phyloP scores from a whole-genome alignment of 2,797 vertebrate genomes.

The Euphonia xanthogaster region DNA sequence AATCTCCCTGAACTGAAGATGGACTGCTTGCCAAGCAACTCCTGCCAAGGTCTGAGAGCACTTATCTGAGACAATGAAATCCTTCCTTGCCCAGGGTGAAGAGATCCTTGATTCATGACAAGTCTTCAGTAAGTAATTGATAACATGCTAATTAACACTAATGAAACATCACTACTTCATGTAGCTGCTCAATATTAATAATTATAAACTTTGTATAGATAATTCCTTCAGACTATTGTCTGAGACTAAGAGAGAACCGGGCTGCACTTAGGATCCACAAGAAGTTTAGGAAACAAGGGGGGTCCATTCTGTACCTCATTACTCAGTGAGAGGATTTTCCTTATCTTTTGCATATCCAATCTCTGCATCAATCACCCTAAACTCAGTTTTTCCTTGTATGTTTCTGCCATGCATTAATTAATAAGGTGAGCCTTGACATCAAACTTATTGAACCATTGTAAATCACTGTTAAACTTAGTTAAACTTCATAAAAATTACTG shows the following conservation, averaged over 20 bases:
- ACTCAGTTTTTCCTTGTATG: rapidly evolving
- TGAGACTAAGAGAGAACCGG: not conserved
- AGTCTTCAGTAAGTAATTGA: not conserved
- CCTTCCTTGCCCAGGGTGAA: not conserved
- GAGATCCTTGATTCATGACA: not conserved
- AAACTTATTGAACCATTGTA: not conserved
- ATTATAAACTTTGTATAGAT: not conserved
- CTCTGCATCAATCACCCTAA: not conserved
- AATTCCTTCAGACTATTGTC: not conserved
- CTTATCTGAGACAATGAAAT: not conserved
- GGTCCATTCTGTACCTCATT: not conserved
- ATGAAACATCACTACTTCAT: not conserved
- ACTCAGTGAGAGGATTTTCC: not conserved
- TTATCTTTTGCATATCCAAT: not conserved
- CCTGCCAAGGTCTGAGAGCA: not conserved
- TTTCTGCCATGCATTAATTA: not conserved
- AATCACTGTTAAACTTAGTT: not conserved
- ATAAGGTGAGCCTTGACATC: not conserved
- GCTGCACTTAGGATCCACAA: not conserved
- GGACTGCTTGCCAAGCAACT: not conserved
- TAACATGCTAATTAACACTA: not conserved
- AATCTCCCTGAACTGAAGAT: not conserved
- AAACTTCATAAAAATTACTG: not conserved
- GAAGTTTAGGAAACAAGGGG: not conserved
- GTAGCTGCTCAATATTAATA: not conserved